Conservation (phyloP, 1,140 invertebrate genomes). For the Euschistus heros region DNA sequence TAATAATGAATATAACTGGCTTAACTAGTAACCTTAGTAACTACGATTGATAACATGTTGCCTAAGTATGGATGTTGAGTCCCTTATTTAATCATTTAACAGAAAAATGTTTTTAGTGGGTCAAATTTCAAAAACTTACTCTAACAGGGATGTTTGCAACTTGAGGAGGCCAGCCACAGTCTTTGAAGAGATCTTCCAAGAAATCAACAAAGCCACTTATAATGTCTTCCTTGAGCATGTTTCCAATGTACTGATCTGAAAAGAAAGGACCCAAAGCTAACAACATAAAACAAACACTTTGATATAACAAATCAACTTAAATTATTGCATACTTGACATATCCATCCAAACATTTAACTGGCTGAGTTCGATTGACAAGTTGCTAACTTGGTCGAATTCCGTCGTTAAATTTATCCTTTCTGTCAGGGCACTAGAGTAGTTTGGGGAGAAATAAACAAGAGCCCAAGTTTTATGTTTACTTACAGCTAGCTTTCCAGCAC, state of each 20-base stretch:
- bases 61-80: too few species aligned
- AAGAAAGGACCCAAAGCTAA: background rate
- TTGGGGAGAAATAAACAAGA: constrained; percentile 55
- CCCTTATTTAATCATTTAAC: too few species aligned
- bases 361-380: constrained; percentile 43
- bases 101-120: too few species aligned
- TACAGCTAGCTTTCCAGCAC: constrained; percentile 19
- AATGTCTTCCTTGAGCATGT: constrained; percentile 29
- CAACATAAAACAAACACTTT: constrained; percentile 21
- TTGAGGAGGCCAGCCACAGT: constrained; percentile 31
- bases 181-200: constrained; percentile 31
- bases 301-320: background rate
- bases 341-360: constrained; percentile 57
- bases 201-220: constrained; percentile 31
- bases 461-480: constrained; percentile 40
- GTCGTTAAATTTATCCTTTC: constrained; percentile 40
- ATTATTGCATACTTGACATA: constrained; percentile 48
- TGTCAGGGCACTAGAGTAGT: constrained; percentile 59
- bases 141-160: constrained; percentile 32
- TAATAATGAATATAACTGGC: too few species aligned
- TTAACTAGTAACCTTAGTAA: too few species aligned
- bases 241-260: constrained; percentile 31
- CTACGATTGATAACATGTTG: too few species aligned
- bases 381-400: constrained; percentile 31
- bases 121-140: constrained; percentile 25